These are phyloP conservation scores for Scomberomorus guttatus DNA, from an alignment of 2,797 vertebrate genomes.

Conservation along the genomic window DNA sequence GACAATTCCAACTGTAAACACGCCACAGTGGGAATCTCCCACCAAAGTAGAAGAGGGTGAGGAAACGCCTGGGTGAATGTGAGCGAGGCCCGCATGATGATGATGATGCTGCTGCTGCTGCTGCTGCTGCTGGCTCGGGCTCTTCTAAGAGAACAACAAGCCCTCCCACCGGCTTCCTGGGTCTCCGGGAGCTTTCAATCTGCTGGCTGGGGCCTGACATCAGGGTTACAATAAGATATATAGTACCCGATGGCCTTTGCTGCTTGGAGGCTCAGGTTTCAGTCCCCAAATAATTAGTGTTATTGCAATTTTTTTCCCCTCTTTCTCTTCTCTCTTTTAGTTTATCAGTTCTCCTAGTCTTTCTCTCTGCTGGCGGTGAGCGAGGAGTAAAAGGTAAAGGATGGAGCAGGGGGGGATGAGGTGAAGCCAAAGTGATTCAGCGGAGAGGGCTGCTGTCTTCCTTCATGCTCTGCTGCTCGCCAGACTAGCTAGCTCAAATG, in stretches of 20 bases:
- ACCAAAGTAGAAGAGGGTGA: conserved; percentile 36
- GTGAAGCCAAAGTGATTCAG: conserved; percentile 42
- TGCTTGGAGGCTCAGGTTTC: conserved; percentile 7
- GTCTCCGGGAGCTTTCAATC: conserved; percentile 15
- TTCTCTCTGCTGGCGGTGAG: conserved; percentile 2
- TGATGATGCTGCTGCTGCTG: too few species aligned
- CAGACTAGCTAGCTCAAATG: conserved; percentile 52
- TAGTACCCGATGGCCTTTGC: conserved; percentile 7
- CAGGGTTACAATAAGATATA: not conserved
- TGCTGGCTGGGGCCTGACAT: not conserved
- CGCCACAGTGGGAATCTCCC: conserved; percentile 68
- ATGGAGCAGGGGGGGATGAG: conserved; percentile 1
- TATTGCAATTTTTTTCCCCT: not conserved
- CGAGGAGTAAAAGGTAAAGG: conserved; percentile 21
- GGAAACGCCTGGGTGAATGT: conserved; percentile 25
- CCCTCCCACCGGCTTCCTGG: conserved; percentile 33
- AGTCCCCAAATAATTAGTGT: not conserved
- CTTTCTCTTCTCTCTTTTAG: not conserved
- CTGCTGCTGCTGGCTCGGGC: conserved; percentile 25
- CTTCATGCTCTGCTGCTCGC: conserved; percentile 59
- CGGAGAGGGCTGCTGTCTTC: conserved; percentile 25
- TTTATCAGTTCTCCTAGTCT: not conserved
- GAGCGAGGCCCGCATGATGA: not conserved
- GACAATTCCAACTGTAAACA: conserved; percentile 76
- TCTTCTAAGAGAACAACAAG: conserved; percentile 10